phyloP scores from a whole-genome alignment of 2,113 vertebrate species.

The Corythornis vintsioides region DNA sequence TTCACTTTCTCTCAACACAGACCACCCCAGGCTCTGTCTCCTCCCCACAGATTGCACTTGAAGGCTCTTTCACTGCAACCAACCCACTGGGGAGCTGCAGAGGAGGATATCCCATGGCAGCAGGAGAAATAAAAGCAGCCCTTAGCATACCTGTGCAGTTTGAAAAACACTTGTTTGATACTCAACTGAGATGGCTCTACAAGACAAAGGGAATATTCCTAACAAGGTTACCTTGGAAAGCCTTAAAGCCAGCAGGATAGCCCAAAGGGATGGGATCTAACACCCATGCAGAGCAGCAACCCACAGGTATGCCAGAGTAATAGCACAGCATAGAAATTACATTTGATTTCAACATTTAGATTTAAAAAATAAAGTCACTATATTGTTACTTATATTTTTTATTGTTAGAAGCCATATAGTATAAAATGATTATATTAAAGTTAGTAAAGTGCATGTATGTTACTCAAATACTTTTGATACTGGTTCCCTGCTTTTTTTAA shows the following conservation, averaged over 20 bases:
- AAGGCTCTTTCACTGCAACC: not conserved
- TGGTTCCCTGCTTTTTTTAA: not conserved
- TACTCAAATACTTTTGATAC: not conserved
- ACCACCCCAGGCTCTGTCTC: not conserved
- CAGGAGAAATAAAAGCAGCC: not conserved
- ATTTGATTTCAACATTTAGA: not conserved
- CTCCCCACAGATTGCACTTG: not conserved
- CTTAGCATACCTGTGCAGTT: fast-evolving
- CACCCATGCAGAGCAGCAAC: not conserved
- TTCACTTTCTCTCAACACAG: not conserved
- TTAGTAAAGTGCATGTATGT: fast-evolving
- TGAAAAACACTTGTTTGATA: not conserved
- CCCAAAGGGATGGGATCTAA: not conserved
- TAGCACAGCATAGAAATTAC: fast-evolving
- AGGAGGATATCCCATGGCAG: fast-evolving
- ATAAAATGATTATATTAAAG: not conserved
- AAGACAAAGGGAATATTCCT: not conserved
- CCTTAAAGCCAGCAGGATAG: not conserved
- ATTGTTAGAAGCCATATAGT: not conserved
- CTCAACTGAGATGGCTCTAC: fast-evolving
- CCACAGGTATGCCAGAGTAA: not conserved
- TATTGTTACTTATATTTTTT: not conserved
- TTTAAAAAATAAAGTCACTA: not conserved
- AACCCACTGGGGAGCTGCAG: not conserved
- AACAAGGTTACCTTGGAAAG: not conserved